Evolutionary conservation across 2,797 vertebrate species (phyloP).

Genomic region (Calcarius lapponicus): DNA sequence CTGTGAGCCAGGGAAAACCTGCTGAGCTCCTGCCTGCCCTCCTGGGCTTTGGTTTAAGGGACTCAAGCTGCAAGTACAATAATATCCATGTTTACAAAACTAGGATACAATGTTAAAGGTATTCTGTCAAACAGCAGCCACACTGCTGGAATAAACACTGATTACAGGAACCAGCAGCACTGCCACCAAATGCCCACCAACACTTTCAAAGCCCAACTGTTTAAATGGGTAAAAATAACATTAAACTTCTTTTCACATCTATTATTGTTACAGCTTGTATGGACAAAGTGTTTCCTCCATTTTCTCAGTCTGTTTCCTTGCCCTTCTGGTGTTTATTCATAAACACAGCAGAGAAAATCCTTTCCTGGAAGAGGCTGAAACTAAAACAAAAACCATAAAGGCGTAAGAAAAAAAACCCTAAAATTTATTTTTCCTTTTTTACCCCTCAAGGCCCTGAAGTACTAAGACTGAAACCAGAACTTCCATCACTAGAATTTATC

Average conservation of each 20-base stretch:
- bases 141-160: accelerated
- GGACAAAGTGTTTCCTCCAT: neutral
- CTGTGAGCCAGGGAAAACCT: neutral
- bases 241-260: neutral
- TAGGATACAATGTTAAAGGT: neutral
- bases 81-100: neutral
- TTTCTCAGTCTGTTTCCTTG: neutral
- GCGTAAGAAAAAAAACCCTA: neutral
- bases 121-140: neutral
- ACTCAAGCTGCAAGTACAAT: neutral
- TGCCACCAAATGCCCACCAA: neutral
- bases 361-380: neutral
- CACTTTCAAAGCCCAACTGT: accelerated
- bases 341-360: neutral
- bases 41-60: neutral
- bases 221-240: neutral
- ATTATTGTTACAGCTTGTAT: neutral
- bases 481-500: neutral
- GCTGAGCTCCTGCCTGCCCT: neutral
- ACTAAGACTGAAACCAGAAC: neutral
- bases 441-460: neutral
- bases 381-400: neutral
- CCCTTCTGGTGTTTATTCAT: neutral
- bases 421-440: neutral
- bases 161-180: neutral